These are phyloP conservation scores for Acanthococcus lagerstroemiae DNA, from an alignment of 2,888 invertebrate species.

Conservation along the genomic window DNA sequence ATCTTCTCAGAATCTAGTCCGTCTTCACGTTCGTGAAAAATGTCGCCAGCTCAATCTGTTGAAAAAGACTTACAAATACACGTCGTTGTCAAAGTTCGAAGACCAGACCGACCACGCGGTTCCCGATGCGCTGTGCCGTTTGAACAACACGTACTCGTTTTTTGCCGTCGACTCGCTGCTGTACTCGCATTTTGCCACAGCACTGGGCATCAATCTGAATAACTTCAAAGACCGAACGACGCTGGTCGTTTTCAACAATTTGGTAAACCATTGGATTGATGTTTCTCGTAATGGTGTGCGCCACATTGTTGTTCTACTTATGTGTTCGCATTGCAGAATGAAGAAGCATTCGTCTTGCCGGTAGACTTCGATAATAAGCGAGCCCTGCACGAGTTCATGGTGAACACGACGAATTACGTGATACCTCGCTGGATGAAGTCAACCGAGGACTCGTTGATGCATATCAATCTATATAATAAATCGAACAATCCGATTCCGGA, in stretches of 20 bases:
- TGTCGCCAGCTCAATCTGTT: slow-evolving; percentile 17
- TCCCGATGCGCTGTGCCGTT: slow-evolving; percentile 39
- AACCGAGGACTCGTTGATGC: slow-evolving; percentile 8
- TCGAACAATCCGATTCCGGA: neutral
- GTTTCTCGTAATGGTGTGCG: neutral
- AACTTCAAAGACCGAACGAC: slow-evolving; percentile 53
- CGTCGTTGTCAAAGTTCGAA: neutral
- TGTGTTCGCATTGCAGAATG: too few relatives aligned
- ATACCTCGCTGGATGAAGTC: slow-evolving; percentile 23
- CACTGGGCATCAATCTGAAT: slow-evolving; percentile 58
- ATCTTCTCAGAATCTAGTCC: slow-evolving; percentile 27
- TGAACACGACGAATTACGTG: neutral
- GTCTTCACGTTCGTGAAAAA: slow-evolving; percentile 15
- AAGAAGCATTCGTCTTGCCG: slow-evolving; percentile 18
- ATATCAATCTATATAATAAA: slow-evolving; percentile 5
- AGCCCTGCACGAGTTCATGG: slow-evolving; percentile 1
- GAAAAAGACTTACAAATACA: slow-evolving; percentile 16
- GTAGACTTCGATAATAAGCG: slow-evolving; percentile 5
- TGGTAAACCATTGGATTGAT: slow-evolving; percentile 44
- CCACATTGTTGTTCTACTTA: neutral
- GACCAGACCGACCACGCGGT: neutral
- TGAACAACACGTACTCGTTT: slow-evolving; percentile 52
- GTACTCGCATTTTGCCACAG: slow-evolving; percentile 63
- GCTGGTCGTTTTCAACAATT: slow-evolving; percentile 59
- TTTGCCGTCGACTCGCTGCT: slow-evolving; percentile 63